Percentiles rank a stretch among this genome's conserved stretches.
These are phyloP conservation scores for Tympanuchus pallidicinctus DNA, from an alignment of 2,113 vertebrate genomes.

Conservation along the genomic window DNA sequence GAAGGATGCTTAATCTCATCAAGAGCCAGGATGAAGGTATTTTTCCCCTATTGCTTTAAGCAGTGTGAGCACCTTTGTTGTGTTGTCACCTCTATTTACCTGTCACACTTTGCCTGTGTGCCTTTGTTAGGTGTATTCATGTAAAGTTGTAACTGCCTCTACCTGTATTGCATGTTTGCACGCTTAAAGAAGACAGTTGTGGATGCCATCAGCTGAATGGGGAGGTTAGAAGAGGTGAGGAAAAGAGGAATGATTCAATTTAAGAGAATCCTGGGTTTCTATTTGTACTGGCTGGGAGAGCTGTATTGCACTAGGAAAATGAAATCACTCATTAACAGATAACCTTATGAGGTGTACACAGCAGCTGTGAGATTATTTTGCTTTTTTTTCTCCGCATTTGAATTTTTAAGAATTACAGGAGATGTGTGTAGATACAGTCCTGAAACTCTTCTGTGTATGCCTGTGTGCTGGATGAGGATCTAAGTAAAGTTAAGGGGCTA, in stretches of 20 bases:
- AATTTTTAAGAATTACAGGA: neutral
- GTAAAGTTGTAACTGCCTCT: neutral
- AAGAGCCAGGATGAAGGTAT: neutral
- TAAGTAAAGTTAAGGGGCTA: neutral
- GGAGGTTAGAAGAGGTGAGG: neutral
- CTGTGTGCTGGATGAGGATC: neutral
- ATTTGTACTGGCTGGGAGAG: neutral
- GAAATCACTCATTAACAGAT: neutral
- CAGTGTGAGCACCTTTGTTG: neutral
- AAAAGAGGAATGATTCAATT: neutral
- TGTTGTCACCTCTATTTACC: neutral
- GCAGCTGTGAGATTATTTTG: neutral
- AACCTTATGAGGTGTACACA: neutral
- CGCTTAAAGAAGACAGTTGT: neutral
- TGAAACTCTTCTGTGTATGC: neutral
- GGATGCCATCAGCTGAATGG: neutral
- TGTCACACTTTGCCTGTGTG: neutral
- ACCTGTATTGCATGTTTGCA: neutral
- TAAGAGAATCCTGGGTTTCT: neutral
- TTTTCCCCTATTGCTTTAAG: neutral
- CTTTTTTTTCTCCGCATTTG: neutral
- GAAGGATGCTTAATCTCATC: conserved; percentile 42
- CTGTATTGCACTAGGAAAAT: neutral
- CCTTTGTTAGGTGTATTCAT: neutral
- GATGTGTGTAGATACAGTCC: neutral